Conservation (phyloP, 2,797 vertebrate genomes). For the Darevskia nairensis region DNA sequence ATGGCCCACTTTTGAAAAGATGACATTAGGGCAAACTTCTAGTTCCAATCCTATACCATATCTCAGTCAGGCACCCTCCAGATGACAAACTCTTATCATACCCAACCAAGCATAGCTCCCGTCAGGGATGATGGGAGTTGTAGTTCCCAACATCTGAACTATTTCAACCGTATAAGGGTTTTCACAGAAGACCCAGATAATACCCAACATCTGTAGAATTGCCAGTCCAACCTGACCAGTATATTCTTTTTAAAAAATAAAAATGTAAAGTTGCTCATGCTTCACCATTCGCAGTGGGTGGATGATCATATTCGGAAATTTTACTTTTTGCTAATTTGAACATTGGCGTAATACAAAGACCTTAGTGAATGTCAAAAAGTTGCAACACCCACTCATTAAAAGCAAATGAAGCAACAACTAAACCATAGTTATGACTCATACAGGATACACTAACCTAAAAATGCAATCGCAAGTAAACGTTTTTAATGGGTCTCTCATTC, state of each 20-base stretch:
- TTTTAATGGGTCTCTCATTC: background rate
- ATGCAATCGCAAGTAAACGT: slow-evolving; percentile 1
- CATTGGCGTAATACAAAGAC: background rate
- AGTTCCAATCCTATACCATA: background rate
- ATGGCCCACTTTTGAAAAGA: background rate
- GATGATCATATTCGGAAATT: slow-evolving; percentile 17
- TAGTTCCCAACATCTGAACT: background rate
- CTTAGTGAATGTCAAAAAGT: background rate
- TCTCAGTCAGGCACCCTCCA: too few relatives aligned
- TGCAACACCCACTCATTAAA: slow-evolving; percentile 20
- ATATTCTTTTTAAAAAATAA: background rate
- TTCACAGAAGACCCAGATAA: background rate
- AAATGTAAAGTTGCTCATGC: background rate
- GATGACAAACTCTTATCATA: too few relatives aligned
- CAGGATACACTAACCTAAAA: slow-evolving; percentile 25
- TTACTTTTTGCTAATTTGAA: slow-evolving; percentile 38
- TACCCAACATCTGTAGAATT: background rate
- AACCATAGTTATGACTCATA: slow-evolving; percentile 43
- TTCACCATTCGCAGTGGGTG: slow-evolving; percentile 10
- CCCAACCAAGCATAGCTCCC: too few relatives aligned
- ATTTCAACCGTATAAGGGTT: background rate
- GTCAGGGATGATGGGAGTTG: too few relatives aligned
- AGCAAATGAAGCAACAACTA: slow-evolving; percentile 19
- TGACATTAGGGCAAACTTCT: background rate
- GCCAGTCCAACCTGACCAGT: background rate